Conservation (phyloP, 2,113 vertebrate species). For the Azemiops feae region DNA sequence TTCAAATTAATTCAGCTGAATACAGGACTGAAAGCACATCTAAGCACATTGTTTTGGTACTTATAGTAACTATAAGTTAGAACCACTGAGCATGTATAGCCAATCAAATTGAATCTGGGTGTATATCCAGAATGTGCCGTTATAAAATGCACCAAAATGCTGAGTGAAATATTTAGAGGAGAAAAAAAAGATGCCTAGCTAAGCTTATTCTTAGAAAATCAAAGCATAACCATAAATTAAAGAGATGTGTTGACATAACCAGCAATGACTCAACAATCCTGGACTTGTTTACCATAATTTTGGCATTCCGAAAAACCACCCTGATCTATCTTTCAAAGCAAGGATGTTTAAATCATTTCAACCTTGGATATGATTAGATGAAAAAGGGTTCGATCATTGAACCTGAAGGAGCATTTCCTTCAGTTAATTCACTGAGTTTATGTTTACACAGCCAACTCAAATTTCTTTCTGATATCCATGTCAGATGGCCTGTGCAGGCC, state of each 20-base stretch:
- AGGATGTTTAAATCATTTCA: neutral
- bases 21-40: neutral
- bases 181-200: neutral
- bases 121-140: neutral
- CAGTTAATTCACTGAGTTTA: neutral
- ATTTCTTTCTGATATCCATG: neutral
- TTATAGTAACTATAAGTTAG: conserved; percentile 5
- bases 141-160: neutral
- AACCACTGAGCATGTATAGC: neutral
- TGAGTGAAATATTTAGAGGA: neutral
- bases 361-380: neutral
- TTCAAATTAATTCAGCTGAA: neutral
- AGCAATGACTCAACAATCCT: neutral
- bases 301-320: neutral
- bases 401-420: neutral
- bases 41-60: conserved; percentile 15
- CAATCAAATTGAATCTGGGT: conserved; percentile 20
- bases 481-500: neutral
- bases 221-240: neutral
- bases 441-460: neutral
- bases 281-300: neutral
- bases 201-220: neutral
- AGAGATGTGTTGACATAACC: conserved; percentile 2
- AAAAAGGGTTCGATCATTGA: neutral
- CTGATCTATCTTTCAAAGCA: neutral